Conservation (phyloP, 2,797 vertebrate species). For the Heteromormyrus szaboi region DNA sequence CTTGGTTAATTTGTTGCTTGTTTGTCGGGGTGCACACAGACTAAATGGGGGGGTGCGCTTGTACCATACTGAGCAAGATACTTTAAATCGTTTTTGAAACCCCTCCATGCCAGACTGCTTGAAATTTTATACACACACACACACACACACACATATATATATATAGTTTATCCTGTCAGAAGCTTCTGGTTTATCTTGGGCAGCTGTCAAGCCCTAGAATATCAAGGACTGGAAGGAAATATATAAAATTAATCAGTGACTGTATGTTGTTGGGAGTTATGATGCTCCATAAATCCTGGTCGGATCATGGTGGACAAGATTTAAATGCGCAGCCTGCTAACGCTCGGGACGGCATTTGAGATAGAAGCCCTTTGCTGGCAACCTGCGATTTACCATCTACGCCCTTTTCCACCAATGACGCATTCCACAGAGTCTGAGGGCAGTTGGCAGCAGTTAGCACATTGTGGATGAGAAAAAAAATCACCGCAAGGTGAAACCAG, state of each 20-base stretch:
- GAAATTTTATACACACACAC: neutral
- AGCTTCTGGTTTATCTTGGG: constrained; percentile 98
- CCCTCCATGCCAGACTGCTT: neutral
- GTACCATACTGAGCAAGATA: neutral
- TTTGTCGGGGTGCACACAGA: neutral
- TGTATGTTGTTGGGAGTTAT: constrained; percentile 99
- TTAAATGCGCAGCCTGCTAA: constrained; percentile 91
- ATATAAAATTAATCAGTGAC: constrained; percentile 99
- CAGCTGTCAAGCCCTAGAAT: constrained; percentile 97
- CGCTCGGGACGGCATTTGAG: constrained; percentile 83
- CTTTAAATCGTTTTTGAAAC: neutral
- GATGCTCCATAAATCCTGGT: constrained; percentile 99
- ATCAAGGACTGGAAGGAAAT: constrained; percentile 98
- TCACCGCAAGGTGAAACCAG: constrained; percentile 83
- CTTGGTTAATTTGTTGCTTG: neutral
- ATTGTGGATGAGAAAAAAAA: constrained; percentile 72
- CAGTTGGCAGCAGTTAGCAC: constrained; percentile 74
- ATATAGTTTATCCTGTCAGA: constrained; percentile 84
- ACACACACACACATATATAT: neutral
- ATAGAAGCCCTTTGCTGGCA: constrained; percentile 81
- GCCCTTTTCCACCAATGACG: constrained; percentile 67
- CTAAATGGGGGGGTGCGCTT: neutral
- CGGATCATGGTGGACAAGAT: constrained; percentile 97
- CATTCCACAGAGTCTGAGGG: constrained; percentile 76
- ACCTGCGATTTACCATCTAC: constrained; percentile 86